phyloP scores from a whole-genome alignment of 2,797 vertebrate species.

The Pampus argenteus region DNA sequence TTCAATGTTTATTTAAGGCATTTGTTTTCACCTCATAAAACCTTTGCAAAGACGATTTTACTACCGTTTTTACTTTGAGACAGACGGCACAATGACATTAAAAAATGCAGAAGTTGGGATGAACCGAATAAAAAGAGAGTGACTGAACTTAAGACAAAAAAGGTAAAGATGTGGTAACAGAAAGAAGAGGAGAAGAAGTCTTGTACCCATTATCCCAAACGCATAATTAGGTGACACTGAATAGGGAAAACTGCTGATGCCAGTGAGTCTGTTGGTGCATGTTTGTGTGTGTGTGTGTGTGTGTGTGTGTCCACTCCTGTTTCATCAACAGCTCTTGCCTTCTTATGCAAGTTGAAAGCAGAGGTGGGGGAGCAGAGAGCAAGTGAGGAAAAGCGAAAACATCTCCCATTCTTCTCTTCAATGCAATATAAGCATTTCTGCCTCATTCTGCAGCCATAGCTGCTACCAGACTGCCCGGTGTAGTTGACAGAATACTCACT shows the following conservation, averaged over 20 bases:
- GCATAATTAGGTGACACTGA: slow-evolving; percentile 42
- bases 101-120: background rate
- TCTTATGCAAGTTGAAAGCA: slow-evolving; percentile 27
- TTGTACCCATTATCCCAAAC: slow-evolving; percentile 25
- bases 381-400: background rate
- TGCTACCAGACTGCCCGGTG: slow-evolving; percentile 8
- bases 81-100: no score
- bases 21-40: no score
- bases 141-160: background rate
- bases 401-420: background rate
- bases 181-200: background rate
- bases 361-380: slow-evolving; percentile 13
- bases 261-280: slow-evolving; percentile 20
- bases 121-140: background rate
- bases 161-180: background rate
- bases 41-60: no score
- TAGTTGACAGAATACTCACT: slow-evolving; percentile 22
- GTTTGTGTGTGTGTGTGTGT: slow-evolving; percentile 22
- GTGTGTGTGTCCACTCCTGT: slow-evolving; percentile 26
- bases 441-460: slow-evolving; percentile 24
- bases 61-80: no score
- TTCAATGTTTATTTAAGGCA: no score
- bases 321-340: slow-evolving; percentile 34
- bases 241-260: slow-evolving; percentile 55
- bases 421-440: background rate